phyloP scores from a whole-genome alignment of 2,113 vertebrate species.

The Sinocyclocheilus grahami region DNA sequence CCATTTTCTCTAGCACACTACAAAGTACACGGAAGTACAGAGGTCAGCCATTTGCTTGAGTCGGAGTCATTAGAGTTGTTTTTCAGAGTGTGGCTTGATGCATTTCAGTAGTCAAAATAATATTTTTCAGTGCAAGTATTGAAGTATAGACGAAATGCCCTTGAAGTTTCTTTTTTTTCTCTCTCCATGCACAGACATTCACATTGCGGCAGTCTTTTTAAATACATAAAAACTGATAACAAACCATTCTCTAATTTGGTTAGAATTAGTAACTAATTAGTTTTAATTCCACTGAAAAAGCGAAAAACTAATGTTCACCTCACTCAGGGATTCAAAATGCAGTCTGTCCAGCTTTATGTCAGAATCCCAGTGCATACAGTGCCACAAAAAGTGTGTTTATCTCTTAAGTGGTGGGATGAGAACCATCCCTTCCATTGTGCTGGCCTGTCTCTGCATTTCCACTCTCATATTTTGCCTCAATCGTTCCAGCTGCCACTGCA shows the following conservation, averaged over 20 bases:
- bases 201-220: not conserved
- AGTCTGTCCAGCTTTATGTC: not conserved
- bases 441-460: conserved; percentile 48
- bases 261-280: too few species aligned
- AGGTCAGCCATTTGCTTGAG: conserved; percentile 14
- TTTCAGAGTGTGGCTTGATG: conserved; percentile 2
- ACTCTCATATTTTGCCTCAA: conserved; percentile 44
- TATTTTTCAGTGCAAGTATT: not conserved
- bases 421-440: conserved; percentile 51
- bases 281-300: not conserved
- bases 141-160: not conserved
- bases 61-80: not conserved
- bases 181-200: not conserved
- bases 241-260: not conserved
- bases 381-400: conserved; percentile 24
- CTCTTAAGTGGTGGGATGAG: conserved; percentile 56
- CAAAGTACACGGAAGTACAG: not conserved
- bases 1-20: not conserved
- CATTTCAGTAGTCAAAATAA: not conserved
- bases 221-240: not conserved
- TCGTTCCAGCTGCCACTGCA: conserved; percentile 50
- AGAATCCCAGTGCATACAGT: not conserved
- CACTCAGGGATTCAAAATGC: not conserved
- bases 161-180: not conserved
- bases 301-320: not conserved